Evolutionary conservation across 2,888 invertebrate species (phyloP).

Genomic region (Stegophylla sp.): DNA sequence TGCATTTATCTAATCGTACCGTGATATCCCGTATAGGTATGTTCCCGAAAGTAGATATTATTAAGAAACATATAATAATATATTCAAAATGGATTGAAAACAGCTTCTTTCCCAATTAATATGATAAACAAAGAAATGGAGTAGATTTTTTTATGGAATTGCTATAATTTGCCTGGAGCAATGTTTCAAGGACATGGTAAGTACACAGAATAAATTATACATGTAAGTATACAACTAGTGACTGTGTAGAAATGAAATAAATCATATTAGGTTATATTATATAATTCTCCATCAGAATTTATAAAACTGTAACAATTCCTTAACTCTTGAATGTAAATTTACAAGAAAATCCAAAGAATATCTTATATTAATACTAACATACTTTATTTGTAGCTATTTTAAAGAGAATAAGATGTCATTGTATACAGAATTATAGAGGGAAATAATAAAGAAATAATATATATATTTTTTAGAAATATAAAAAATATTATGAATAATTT

Average conservation of each 20-base stretch:
- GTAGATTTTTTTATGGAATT: constrained; percentile 14
- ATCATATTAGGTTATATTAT: not conserved
- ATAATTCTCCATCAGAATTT: not conserved
- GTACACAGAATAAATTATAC: not conserved
- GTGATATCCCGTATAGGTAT: too few species aligned
- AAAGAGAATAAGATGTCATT: too few species aligned
- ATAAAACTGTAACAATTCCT: not conserved
- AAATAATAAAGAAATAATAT: too few species aligned
- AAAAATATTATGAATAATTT: too few species aligned
- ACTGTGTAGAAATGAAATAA: constrained; percentile 6
- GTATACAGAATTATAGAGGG: too few species aligned
- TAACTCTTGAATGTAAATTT: constrained; percentile 5
- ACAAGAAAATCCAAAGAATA: too few species aligned
- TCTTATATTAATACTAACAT: too few species aligned
- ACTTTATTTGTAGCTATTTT: too few species aligned
- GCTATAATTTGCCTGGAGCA: constrained; percentile 24
- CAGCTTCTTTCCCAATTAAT: constrained; percentile 19
- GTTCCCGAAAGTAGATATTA: not conserved
- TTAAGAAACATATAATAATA: not conserved
- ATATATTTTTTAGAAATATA: too few species aligned
- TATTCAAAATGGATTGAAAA: not conserved
- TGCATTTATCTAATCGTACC: too few species aligned
- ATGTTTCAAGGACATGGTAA: constrained; percentile 39
- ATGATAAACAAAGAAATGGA: constrained; percentile 17
- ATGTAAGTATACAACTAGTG: too few species aligned